phyloP scores from a whole-genome alignment of 1,140 invertebrate species.

The Hormaphis cornu region DNA sequence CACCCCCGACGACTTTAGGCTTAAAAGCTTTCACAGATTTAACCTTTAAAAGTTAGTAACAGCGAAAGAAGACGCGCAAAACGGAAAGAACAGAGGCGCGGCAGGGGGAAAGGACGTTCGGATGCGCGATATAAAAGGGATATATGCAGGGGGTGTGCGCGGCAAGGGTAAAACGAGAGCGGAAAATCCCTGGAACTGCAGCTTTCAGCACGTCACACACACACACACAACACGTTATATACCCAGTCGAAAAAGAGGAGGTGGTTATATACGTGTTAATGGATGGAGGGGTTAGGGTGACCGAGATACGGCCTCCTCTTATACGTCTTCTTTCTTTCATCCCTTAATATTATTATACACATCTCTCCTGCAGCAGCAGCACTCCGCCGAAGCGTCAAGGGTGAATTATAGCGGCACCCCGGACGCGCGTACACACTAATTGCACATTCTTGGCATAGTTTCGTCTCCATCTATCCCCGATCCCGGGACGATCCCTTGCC shows the following conservation, averaged over 20 bases:
- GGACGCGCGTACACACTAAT: slow-evolving; percentile 36
- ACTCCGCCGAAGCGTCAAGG: slow-evolving; percentile 28
- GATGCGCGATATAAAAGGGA: background rate
- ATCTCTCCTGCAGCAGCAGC: background rate
- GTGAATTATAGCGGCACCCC: slow-evolving; percentile 34
- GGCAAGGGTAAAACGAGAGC: background rate
- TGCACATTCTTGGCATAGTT: slow-evolving; percentile 40
- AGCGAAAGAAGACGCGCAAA: too few relatives aligned
- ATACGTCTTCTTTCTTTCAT: slow-evolving; percentile 31
- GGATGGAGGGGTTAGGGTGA: background rate
- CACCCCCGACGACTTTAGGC: too few relatives aligned
- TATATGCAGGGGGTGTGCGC: background rate
- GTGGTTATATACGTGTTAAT: slow-evolving; percentile 26
- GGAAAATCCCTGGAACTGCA: slow-evolving; percentile 13
- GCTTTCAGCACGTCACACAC: background rate
- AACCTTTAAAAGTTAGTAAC: too few relatives aligned
- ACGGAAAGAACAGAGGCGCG: background rate
- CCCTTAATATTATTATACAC: too few relatives aligned
- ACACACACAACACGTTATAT: background rate
- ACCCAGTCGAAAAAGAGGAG: slow-evolving; percentile 15
- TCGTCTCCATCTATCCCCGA: slow-evolving; percentile 23
- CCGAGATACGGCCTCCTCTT: slow-evolving; percentile 31
- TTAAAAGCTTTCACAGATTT: too few relatives aligned
- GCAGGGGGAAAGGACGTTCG: background rate
- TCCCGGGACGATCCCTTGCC: background rate